These are phyloP conservation scores for Oryzias woworae DNA, from an alignment of 2,113 vertebrate species.

Conservation along the genomic window DNA sequence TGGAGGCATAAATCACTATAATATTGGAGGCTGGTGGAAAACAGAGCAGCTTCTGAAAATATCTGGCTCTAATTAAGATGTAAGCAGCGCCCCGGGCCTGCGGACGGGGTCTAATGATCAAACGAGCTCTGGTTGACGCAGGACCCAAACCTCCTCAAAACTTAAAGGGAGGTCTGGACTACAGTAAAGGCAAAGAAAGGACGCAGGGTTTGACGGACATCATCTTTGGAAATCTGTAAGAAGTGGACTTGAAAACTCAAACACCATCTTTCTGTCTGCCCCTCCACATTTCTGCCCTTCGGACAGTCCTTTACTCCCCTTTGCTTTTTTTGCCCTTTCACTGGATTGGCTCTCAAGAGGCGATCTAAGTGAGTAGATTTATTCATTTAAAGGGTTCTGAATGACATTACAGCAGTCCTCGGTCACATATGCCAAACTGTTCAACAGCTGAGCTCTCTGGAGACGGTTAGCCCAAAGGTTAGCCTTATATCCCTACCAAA, in stretches of 20 bases:
- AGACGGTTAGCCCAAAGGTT: slow-evolving; percentile 65
- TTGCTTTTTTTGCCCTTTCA: slow-evolving; percentile 33
- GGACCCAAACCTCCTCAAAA: slow-evolving; percentile 27
- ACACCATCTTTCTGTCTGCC: slow-evolving; percentile 32
- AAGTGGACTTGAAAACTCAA: slow-evolving; percentile 35
- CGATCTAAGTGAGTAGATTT: slow-evolving; percentile 73
- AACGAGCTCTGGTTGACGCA: slow-evolving; percentile 55
- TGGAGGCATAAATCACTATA: slow-evolving; percentile 75
- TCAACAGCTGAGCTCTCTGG: slow-evolving; percentile 53
- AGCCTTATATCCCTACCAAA: slow-evolving; percentile 69
- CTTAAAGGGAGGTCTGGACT: slow-evolving; percentile 17
- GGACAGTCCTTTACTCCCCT: slow-evolving; percentile 41
- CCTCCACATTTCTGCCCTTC: slow-evolving; percentile 43
- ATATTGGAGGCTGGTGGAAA: slow-evolving; percentile 58
- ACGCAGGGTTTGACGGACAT: slow-evolving; percentile 6
- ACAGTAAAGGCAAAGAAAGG: slow-evolving; percentile 8
- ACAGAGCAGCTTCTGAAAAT: slow-evolving; percentile 49
- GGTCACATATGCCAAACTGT: slow-evolving; percentile 71
- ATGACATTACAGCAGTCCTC: slow-evolving; percentile 67
- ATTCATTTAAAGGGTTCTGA: slow-evolving; percentile 74
- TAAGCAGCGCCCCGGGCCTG: slow-evolving; percentile 47
- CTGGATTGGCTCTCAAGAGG: slow-evolving; percentile 58
- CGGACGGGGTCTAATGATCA: slow-evolving; percentile 65
- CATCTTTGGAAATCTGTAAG: slow-evolving; percentile 25
- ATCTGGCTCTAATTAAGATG: slow-evolving; percentile 77